Percentiles rank a stretch among this genome's conserved stretches.
Conservation (phyloP, 2,113 vertebrate genomes). For the Oncorhynchus keta region DNA sequence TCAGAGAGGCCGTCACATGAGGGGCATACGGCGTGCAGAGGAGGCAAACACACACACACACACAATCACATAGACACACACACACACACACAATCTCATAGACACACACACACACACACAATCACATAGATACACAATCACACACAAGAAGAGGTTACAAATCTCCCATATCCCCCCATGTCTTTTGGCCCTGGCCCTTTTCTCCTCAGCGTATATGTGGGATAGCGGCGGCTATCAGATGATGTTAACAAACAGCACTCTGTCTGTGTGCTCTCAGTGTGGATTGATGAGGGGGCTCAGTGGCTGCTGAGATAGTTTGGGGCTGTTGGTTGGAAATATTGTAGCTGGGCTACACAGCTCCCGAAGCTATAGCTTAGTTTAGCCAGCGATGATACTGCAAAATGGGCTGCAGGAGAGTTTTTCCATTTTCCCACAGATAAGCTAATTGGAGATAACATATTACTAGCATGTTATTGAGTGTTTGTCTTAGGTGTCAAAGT, state of each 20-base stretch:
- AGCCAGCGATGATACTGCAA: too few species aligned
- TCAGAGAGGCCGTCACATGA: slow-evolving; percentile 48
- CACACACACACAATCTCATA: not conserved
- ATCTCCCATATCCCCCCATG: not conserved
- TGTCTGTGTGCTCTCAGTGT: not conserved
- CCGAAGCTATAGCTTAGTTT: too few species aligned
- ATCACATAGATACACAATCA: too few species aligned
- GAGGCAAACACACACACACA: not conserved
- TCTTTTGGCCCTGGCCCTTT: not conserved
- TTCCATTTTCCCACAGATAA: too few species aligned
- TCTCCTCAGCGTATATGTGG: not conserved
- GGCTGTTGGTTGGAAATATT: not conserved
- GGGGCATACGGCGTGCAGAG: slow-evolving; percentile 34
- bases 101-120: too few species aligned
- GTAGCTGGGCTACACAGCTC: not conserved
- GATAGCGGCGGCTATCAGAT: not conserved
- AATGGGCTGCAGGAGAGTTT: too few species aligned
- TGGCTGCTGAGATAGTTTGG: not conserved
- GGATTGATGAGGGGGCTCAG: not conserved
- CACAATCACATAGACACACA: too few species aligned
- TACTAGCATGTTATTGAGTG: not conserved
- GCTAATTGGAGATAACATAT: not conserved
- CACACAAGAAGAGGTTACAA: not conserved
- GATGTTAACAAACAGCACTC: too few species aligned
- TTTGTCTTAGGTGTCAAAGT: not conserved